A percentile compares a stretch with the other conserved stretches of the same genome.
phyloP scores from a whole-genome alignment of 2,797 vertebrate species.

The Schizopygopsis malacanthus region DNA sequence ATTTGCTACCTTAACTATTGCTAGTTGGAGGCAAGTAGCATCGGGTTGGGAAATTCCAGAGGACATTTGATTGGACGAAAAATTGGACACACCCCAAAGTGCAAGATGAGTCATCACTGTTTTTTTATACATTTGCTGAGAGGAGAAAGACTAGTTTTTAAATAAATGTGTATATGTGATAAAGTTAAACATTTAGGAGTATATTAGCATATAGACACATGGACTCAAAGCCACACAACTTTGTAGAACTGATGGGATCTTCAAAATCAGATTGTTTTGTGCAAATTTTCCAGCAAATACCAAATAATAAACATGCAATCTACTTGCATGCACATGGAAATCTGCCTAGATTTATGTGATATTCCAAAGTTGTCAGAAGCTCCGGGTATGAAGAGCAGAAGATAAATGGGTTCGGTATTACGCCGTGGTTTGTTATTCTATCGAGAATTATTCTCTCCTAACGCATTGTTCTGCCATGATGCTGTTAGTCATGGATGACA shows the following conservation, averaged over 20 bases:
- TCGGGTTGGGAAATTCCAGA: not conserved
- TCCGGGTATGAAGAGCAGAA: conserved; percentile 42
- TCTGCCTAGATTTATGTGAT: conserved; percentile 52
- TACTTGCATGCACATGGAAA: conserved; percentile 26
- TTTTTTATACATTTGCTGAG: not conserved
- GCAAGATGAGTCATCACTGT: not conserved
- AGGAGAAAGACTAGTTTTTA: not conserved
- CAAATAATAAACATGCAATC: conserved; percentile 26
- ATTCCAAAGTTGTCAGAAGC: conserved; percentile 52
- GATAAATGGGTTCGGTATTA: conserved; percentile 51
- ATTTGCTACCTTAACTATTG: not conserved
- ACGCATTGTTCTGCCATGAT: conserved; percentile 59
- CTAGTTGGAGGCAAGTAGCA: not conserved
- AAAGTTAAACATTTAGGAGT: not conserved
- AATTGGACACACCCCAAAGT: not conserved
- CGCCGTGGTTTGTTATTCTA: conserved; percentile 47
- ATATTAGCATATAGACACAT: not conserved
- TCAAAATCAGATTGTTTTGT: conserved; percentile 11
- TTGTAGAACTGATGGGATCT: not conserved
- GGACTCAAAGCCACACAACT: conserved; percentile 1
- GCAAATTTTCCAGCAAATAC: conserved; percentile 4
- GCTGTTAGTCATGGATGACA: conserved; percentile 63
- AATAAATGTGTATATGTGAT: not conserved
- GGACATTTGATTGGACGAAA: conserved; percentile 1
- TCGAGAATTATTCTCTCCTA: conserved; percentile 55